Conservation (phyloP, 2,797 vertebrate species). For the Telmatherina bonti region DNA sequence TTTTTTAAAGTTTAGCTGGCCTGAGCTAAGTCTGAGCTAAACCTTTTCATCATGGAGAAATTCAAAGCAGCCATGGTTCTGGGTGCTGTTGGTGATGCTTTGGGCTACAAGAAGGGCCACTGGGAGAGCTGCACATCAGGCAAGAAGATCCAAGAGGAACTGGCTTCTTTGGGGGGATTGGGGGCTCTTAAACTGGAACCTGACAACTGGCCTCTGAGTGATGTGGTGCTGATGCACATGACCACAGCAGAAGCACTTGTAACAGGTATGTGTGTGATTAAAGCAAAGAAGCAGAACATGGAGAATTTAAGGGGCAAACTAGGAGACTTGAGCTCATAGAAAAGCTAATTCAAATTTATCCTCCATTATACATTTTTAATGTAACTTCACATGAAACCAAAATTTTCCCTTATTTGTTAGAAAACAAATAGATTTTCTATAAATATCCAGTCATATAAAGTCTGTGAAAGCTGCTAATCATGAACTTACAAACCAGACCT, state of each 20-base stretch:
- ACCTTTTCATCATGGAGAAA: constrained; percentile 86
- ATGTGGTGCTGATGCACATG: constrained; percentile 93
- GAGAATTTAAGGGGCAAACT: neutral
- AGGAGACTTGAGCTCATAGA: neutral
- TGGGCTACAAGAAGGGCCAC: constrained; percentile 89
- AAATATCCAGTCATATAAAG: constrained; percentile 36
- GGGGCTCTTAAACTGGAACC: constrained; percentile 86
- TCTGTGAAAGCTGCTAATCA: constrained; percentile 53
- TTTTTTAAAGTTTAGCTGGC: neutral
- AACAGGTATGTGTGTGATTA: constrained; percentile 84
- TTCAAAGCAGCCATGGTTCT: constrained; percentile 94
- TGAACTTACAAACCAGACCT: constrained; percentile 34
- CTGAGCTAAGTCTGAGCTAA: neutral
- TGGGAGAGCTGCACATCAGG: constrained; percentile 86
- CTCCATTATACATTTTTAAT: neutral
- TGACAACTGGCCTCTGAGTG: constrained; percentile 93
- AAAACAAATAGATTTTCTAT: neutral
- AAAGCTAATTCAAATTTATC: neutral
- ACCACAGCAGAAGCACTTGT: constrained; percentile 92
- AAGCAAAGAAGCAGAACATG: neutral
- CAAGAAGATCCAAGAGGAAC: constrained; percentile 88
- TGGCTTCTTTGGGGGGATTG: constrained; percentile 87
- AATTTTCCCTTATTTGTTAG: neutral
- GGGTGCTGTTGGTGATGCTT: constrained; percentile 89
- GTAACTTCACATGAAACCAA: neutral